Percentiles rank a stretch among this genome's conserved stretches.
Evolutionary conservation across 2,113 vertebrate species (phyloP).

Genomic region (Cynocephalus volans): DNA sequence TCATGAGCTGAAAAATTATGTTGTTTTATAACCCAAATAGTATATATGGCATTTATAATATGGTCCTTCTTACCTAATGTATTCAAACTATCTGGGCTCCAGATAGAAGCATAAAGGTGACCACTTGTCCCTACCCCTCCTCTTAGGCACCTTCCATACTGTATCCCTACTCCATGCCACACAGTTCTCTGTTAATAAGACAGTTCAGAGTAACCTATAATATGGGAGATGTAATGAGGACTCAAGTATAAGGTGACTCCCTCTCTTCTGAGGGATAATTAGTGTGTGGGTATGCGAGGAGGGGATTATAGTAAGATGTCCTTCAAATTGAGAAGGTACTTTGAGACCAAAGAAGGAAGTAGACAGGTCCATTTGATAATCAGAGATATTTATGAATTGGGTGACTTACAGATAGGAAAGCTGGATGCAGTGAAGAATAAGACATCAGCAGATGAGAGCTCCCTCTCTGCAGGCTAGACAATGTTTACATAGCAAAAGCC

Average conservation of each 20-base stretch:
- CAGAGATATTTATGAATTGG: too few species aligned
- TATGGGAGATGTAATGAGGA: background rate
- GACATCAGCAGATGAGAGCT: too few species aligned
- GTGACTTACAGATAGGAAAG: too few species aligned
- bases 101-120: background rate
- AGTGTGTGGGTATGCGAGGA: background rate
- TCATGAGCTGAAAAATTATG: background rate
- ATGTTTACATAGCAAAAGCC: too few species aligned
- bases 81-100: background rate
- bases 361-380: too few species aligned
- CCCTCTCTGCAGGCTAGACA: too few species aligned
- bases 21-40: background rate
- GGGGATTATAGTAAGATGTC: too few species aligned
- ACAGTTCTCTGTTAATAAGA: slow-evolving; percentile 1
- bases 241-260: background rate
- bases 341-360: too few species aligned
- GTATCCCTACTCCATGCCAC: background rate
- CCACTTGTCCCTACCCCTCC: too few species aligned
- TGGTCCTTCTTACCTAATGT: background rate
- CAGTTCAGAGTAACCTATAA: background rate
- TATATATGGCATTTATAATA: background rate
- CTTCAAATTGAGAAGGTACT: too few species aligned
- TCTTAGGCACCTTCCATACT: too few species aligned
- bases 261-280: background rate
- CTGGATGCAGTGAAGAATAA: too few species aligned